Base-by-base conservation (phyloP, 2,888 invertebrate species). In the Drosophila suboccidentalis region DNA sequence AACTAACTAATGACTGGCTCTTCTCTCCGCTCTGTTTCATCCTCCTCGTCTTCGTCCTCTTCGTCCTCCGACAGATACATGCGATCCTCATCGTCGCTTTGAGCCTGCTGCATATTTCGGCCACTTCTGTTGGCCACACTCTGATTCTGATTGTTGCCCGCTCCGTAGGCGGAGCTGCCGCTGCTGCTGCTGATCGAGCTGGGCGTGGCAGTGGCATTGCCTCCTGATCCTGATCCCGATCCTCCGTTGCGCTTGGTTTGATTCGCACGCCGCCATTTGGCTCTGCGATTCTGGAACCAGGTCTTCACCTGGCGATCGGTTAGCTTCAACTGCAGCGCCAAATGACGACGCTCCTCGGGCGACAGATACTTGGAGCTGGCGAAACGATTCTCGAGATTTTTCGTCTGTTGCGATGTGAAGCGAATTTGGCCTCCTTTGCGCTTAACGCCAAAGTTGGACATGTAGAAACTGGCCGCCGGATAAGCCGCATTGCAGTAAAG, bases 351-450 rank as follows among this genome's bases (percentile, higher is more conserved):
- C 90, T 97, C 97, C 77, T 96, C 96, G 0, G 97, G 97, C 61
- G 96, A 96, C 63, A 97, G 93, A 91, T 97, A 97, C 92, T 97
- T 97, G 91, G 96, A 96, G 70, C 94, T 94, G 49, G 94, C 94
- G 92, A 97, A 97, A 70, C 96, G 94, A 72, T 95, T 94, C 92
- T 97, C 97, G 85, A 97, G 93, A 54, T 95, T 95, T 61, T 96
- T 95, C 0, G 97, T 97, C 93, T 97, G 97, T 71, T 94, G 94
- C 15, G 95, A 95, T 0, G 96, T 96, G 93, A 97, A 97, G 43
- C 97, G 94, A 41, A 97, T 97, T 92, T 97, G 97, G 0, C 97
- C 97, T 0, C 97, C 97, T 92, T 97, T 97, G 59, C 97, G 92
- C 90, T 95, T 95, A 57, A 91, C 91, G 4, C 90, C 91, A 50